phyloP scores from a whole-genome alignment of 2,888 invertebrate genomes.

The Silvanus unidentatus region DNA sequence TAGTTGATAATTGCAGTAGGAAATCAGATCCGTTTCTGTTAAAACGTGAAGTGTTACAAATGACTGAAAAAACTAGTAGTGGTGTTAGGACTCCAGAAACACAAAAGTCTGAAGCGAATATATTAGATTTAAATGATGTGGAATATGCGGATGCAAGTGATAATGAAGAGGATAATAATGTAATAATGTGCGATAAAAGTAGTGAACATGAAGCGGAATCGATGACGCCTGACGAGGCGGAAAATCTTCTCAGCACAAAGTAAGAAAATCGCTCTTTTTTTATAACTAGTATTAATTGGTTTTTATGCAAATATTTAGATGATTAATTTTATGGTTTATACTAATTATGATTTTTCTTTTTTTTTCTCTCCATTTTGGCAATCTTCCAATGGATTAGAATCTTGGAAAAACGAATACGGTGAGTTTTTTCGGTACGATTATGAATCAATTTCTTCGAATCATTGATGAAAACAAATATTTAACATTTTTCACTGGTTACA shows the following conservation, averaged over 20 bases:
- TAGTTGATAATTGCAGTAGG: constrained; percentile 13
- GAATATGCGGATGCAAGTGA: constrained; percentile 55
- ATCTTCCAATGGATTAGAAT: constrained; percentile 57
- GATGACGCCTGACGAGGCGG: constrained; percentile 85
- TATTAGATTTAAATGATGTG: constrained; percentile 52
- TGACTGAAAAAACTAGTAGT: constrained; percentile 22
- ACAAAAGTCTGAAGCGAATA: constrained; percentile 49
- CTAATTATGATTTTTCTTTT: constrained; percentile 20
- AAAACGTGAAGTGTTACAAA: constrained; percentile 32
- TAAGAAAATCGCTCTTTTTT: constrained; percentile 43
- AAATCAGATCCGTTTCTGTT: constrained; percentile 37
- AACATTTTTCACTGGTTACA: too few species aligned
- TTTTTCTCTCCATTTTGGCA: constrained; percentile 53
- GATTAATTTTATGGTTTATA: constrained; percentile 6
- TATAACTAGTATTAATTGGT: background rate
- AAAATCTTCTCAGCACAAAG: constrained; percentile 81
- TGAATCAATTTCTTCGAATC: too few species aligned
- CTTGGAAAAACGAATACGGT: constrained; percentile 81
- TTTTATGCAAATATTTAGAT: background rate
- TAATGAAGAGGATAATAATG: constrained; percentile 41
- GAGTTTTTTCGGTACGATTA: constrained; percentile 44
- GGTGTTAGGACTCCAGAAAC: constrained; percentile 28
- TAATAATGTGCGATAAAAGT: constrained; percentile 34
- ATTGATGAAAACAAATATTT: too few species aligned
- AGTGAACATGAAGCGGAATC: constrained; percentile 47